Base-by-base conservation (phyloP, 2,888 invertebrate species). In the Thera obeliscata region DNA sequence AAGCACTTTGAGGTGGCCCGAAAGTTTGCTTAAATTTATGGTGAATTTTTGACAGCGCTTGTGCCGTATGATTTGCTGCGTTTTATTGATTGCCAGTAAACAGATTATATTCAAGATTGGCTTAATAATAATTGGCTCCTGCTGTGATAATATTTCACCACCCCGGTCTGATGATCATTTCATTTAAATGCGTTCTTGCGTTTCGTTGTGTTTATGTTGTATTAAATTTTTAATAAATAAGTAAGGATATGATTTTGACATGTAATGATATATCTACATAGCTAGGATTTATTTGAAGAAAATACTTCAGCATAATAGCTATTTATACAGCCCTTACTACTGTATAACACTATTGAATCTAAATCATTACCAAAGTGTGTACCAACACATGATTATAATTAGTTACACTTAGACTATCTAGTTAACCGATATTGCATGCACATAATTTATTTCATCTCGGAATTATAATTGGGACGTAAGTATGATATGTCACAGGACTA, bases 1-100 rank as follows among this genome's bases (percentile, higher is more conserved):
- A 84, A 78, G 67, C 22, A 77, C 78, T 84, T 86, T 84, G 82
- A 81, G 81, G 83, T 80, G 78, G 74, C 82, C 85, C 86, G 84
- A 84, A 84, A 80, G 81, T 78, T 11, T 33, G n/a, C 6, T 41
- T 41, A 41, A 7, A 41, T 41, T 41, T 41, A 41, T 41, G 33
- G 54, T 7, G 22, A 56, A 36, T 43, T 56, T 43, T 22, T 22
- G 7, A 52, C 52, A 22, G 22, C 22, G 22, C 50, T 50, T 50
- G 8, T 33, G 33, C 50, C 22, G 22, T 35, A 46, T 46, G 43
- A 9, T 54, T 54, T 54, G 54, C 36, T 4, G 11, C 36, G 11
- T 55, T 55, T 55, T 36, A 35, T 55, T 36, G 9, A 55, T 38
- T 4, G 38, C 41, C 8, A 7, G 8, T 38, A 12, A 56, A 55